phyloP scores from a whole-genome alignment of 1,140 invertebrate genomes.

The Neomicropteryx cornuta region DNA sequence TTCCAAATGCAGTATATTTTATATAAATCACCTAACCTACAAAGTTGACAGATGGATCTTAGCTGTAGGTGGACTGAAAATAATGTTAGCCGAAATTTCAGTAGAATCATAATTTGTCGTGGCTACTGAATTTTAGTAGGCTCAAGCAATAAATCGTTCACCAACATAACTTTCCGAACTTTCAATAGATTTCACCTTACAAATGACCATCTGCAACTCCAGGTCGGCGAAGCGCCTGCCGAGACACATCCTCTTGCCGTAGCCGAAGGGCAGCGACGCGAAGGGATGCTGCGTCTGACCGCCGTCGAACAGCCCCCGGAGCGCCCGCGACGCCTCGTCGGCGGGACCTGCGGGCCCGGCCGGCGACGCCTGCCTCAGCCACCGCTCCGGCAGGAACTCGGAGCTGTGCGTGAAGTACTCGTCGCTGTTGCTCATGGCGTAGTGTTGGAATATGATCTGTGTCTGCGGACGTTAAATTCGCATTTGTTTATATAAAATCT shows the following conservation, averaged over 20 bases:
- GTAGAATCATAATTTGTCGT: no score
- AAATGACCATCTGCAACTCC: slow-evolving; percentile 56
- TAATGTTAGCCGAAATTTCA: no score
- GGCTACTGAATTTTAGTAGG: no score
- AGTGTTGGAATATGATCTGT: slow-evolving; percentile 71
- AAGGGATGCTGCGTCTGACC: slow-evolving; percentile 42
- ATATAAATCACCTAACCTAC: no score
- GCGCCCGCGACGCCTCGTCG: neutral
- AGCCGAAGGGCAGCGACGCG: slow-evolving; percentile 62
- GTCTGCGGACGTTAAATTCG: slow-evolving; percentile 47
- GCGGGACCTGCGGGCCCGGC: neutral
- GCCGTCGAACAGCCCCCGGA: neutral
- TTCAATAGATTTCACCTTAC: slow-evolving; percentile 51
- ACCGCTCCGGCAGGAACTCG: slow-evolving; percentile 65
- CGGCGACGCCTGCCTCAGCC: slow-evolving; percentile 41
- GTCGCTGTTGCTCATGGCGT: slow-evolving; percentile 64
- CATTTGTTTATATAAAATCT: no score
- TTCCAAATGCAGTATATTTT: no score
- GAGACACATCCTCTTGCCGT: slow-evolving; percentile 62
- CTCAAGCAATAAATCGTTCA: no score
- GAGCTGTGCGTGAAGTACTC: slow-evolving; percentile 56
- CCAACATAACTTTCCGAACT: no score
- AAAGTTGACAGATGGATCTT: no score
- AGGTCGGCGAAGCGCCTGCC: slow-evolving; percentile 63
- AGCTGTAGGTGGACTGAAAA: no score